Evolutionary conservation across 2,113 vertebrate species (phyloP).

Genomic region (Oryzias javanicus): DNA sequence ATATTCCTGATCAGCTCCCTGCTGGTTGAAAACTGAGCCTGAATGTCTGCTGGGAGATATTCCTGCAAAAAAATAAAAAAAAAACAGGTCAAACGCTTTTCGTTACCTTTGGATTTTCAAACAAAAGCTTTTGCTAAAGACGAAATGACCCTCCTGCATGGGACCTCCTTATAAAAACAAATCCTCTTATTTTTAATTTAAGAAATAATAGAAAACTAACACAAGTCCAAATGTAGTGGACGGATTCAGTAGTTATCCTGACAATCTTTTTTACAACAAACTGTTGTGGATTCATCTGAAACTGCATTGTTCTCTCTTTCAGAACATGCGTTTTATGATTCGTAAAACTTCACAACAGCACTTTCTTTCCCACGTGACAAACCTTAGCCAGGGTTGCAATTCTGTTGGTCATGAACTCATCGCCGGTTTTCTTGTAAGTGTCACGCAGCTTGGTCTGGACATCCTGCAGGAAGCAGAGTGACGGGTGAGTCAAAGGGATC

Average conservation of each 20-base stretch:
- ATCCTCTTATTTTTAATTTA: not conserved
- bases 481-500: not conserved
- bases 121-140: not conserved
- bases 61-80: constrained; percentile 76
- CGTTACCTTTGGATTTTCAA: not conserved
- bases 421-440: constrained; percentile 85
- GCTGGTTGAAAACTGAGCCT: constrained; percentile 89
- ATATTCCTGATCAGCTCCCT: constrained; percentile 91
- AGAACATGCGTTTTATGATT: no score
- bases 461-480: constrained; percentile 77
- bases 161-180: no score
- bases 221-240: not conserved
- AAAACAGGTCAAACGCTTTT: constrained; percentile 2
- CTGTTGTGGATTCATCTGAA: no score
- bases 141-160: no score
- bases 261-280: no score
- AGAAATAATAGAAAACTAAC: not conserved
- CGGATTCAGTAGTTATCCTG: no score
- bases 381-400: constrained; percentile 90
- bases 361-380: not conserved
- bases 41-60: constrained; percentile 91
- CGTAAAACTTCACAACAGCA: not conserved
- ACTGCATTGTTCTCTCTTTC: no score
- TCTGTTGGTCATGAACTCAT: constrained; percentile 91
- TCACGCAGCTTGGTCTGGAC: constrained; percentile 92